Evolutionary conservation across 35 echinoderm and acorn worm genomes (phyloP).

Genomic region (Apostichopus californicus): DNA sequence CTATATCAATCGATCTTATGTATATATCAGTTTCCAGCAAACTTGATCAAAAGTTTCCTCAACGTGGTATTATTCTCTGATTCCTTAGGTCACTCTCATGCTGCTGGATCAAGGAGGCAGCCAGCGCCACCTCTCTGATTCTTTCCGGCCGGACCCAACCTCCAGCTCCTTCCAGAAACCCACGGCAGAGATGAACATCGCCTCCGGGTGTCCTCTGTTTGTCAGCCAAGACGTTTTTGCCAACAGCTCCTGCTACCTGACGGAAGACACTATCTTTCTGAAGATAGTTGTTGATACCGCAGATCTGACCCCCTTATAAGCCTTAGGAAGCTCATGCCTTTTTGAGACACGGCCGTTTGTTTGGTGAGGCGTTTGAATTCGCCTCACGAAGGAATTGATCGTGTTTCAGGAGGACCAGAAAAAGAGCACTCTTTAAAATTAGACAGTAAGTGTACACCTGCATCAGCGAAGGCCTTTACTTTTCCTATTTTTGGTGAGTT

Average conservation of each 20-base stretch:
- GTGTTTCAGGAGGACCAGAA: no score
- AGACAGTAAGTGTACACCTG: no score
- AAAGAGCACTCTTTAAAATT: no score
- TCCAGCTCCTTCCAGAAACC: conserved; percentile 89
- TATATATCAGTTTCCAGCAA: no score
- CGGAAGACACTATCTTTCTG: conserved; percentile 86
- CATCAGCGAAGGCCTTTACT: no score
- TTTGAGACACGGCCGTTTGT: not conserved
- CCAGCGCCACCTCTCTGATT: conserved; percentile 80
- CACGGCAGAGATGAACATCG: conserved; percentile 94
- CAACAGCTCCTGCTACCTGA: conserved; percentile 65
- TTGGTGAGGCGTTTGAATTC: no score
- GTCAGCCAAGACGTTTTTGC: conserved; percentile 79
- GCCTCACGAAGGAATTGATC: no score
- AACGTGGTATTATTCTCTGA: not conserved
- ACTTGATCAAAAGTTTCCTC: no score
- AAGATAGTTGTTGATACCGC: conserved; percentile 84
- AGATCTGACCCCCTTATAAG: conserved; percentile 54
- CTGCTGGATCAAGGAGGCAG: conserved; percentile 85
- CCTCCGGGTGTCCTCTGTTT: conserved; percentile 92
- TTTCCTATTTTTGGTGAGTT: no score
- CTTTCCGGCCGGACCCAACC: conserved; percentile 87
- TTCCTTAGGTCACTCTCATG: conserved; percentile 85
- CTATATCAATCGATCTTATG: no score
- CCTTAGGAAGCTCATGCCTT: not conserved